Evolutionary conservation across 2,113 vertebrate species (phyloP).

Genomic region (Toxostoma redivivum): DNA sequence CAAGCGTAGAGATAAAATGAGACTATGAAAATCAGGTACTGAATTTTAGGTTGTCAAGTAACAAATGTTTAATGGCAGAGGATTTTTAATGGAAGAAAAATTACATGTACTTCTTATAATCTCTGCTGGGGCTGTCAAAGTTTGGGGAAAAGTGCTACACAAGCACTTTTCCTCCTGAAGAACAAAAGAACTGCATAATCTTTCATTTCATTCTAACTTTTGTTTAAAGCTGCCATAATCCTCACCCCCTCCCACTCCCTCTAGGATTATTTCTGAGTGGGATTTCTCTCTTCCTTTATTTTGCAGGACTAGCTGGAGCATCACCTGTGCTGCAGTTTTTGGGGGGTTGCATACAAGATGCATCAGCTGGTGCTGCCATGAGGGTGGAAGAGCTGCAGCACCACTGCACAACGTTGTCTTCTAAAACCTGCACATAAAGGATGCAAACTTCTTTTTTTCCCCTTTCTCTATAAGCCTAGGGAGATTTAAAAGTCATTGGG

Average conservation of each 20-base stretch:
- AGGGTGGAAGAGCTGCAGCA: background rate
- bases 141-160: background rate
- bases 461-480: background rate
- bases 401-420: background rate
- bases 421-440: background rate
- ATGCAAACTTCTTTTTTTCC: background rate
- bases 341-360: accelerated
- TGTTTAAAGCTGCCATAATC: background rate
- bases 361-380: background rate
- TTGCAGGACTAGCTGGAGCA: background rate
- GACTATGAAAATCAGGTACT: background rate
- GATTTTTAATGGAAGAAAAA: background rate
- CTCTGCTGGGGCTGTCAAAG: background rate
- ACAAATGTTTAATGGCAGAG: background rate
- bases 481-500: conserved; percentile 23
- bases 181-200: background rate
- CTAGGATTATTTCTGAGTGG: background rate
- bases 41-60: background rate
- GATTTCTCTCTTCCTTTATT: background rate
- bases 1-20: background rate
- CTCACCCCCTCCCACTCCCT: background rate
- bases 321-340: background rate
- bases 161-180: background rate
- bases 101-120: background rate
- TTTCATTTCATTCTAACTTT: background rate